Percentiles rank a stretch among this genome's conserved stretches.
These are phyloP conservation scores for Pseudopleuronectes americanus DNA, from an alignment of 2,797 vertebrate species.

Conservation along the genomic window DNA sequence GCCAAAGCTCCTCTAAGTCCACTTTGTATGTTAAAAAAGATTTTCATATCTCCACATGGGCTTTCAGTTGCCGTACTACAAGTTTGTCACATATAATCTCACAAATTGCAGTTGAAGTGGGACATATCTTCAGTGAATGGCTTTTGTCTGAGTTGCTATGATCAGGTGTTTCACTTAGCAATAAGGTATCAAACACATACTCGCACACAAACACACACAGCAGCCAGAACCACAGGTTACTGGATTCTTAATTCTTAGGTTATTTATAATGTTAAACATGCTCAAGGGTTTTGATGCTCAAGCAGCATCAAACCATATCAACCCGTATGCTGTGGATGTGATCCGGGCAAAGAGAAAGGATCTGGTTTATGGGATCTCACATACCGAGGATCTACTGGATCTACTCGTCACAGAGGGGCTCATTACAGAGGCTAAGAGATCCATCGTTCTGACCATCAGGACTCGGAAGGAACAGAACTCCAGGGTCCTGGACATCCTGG, in stretches of 20 bases:
- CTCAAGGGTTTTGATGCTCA: conserved; percentile 26
- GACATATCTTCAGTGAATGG: conserved; percentile 20
- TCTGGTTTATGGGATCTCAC: conserved; percentile 79
- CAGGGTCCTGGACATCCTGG: conserved; percentile 80
- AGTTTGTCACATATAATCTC: conserved; percentile 13
- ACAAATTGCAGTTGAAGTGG: conserved; percentile 18
- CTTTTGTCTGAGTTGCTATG: conserved; percentile 67
- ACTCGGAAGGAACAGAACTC: conserved; percentile 82
- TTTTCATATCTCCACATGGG: too few relatives aligned
- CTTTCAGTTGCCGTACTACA: too few relatives aligned
- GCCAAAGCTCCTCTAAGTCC: too few relatives aligned
- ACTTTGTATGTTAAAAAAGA: too few relatives aligned
- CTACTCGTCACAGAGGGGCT: conserved; percentile 80
- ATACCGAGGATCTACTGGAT: conserved; percentile 81
- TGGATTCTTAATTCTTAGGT: not conserved
- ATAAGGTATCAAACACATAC: conserved; percentile 26
- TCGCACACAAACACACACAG: conserved; percentile 8
- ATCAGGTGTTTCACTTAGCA: conserved; percentile 48
- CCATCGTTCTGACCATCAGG: conserved; percentile 77
- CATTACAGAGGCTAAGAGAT: conserved; percentile 79
- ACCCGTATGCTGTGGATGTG: conserved; percentile 83
- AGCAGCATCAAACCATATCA: conserved; percentile 64
- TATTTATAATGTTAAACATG: conserved; percentile 34
- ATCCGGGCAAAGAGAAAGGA: conserved; percentile 82
- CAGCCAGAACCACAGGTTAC: not conserved